These are phyloP conservation scores for Pollenia labialis DNA, from an alignment of 2,888 invertebrate species.

Conservation along the genomic window DNA sequence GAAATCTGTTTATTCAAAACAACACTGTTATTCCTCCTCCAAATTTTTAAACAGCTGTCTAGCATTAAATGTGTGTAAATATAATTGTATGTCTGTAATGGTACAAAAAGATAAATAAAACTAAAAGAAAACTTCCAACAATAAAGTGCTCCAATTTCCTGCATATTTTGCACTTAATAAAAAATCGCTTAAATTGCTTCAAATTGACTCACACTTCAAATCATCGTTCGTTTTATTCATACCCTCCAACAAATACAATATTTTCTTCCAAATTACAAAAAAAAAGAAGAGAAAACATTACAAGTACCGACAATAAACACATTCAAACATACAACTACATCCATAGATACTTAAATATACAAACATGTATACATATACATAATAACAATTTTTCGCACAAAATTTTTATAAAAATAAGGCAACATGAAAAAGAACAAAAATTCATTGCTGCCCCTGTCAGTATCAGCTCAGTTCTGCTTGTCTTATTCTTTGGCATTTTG, in stretches of 20 bases:
- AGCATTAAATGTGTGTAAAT: not conserved
- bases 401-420: conserved; percentile 62
- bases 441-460: conserved; percentile 73
- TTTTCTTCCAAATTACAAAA: conserved; percentile 41
- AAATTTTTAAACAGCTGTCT: conserved; percentile 3
- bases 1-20: not conserved
- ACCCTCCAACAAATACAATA: conserved; percentile 52
- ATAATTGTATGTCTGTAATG: not conserved
- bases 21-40: conserved; percentile 24
- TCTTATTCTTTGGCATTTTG: conserved; percentile 83
- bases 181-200: conserved; percentile 73
- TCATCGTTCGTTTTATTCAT: conserved; percentile 55
- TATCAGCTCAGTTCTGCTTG: conserved; percentile 77
- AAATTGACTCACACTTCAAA: conserved; percentile 74
- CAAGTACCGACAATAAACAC: conserved; percentile 64
- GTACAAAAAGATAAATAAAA: not conserved
- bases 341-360: not conserved
- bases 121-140: conserved; percentile 43
- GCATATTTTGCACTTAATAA: conserved; percentile 73
- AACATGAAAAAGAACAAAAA: conserved; percentile 69
- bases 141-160: conserved; percentile 72
- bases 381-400: conserved; percentile 66
- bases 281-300: conserved; percentile 46
- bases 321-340: conserved; percentile 33
- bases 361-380: conserved; percentile 30